A percentile compares a stretch with the other conserved stretches of the same genome.
Conservation (phyloP, 2,113 vertebrate genomes). For the Platysternon megacephalum region DNA sequence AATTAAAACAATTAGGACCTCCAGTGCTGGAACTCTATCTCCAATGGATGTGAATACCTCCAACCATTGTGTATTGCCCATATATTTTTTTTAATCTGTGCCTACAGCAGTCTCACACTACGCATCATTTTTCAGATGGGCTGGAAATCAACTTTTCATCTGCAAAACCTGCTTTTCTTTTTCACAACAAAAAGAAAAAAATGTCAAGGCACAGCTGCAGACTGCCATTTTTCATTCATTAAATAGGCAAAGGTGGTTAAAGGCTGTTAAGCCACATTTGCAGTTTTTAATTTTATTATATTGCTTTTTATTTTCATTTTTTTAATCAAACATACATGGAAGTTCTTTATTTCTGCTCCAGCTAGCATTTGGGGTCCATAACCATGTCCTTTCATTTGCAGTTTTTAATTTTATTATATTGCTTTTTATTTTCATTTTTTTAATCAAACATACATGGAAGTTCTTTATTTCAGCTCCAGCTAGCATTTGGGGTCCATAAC, state of each 20-base stretch:
- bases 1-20: not conserved
- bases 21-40: accelerated
- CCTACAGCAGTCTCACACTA: not conserved
- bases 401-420: too few relatives aligned
- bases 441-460: too few relatives aligned
- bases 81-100: not conserved
- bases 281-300: not conserved
- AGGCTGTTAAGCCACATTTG: not conserved
- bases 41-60: not conserved
- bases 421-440: too few relatives aligned
- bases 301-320: not conserved
- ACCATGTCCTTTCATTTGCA: not conserved
- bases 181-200: not conserved
- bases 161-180: not conserved
- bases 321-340: not conserved
- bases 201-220: not conserved
- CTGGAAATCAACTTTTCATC: not conserved
- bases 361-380: not conserved
- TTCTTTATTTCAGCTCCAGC: too few relatives aligned
- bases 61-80: not conserved
- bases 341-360: not conserved
- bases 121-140: not conserved
- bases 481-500: too few relatives aligned
- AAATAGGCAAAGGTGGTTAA: not conserved
- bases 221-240: not conserved